Evolutionary conservation across 2,888 invertebrate species (phyloP), one percentile per base, ranked within the genome.

Genomic region (Agriopis leucophaearia): DNA sequence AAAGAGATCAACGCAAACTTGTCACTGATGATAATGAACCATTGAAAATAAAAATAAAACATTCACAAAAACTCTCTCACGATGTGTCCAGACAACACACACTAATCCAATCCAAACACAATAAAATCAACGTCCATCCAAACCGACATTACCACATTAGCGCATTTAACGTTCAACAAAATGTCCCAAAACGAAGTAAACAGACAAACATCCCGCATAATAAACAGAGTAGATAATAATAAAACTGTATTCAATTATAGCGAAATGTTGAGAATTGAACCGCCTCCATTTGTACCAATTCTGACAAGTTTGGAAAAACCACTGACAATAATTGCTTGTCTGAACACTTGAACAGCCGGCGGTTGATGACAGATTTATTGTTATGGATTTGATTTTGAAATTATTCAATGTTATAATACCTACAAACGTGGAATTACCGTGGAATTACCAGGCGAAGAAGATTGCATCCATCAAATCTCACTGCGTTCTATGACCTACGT

Each of bases 181-280:
- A 84, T 83, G 74, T 72, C 70, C 78, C 71, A 74, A 78, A 83
- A 81, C 81, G 74, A 80, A 80, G 82, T 82, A 86, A 86, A 83
- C 78, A 65, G 77, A 91, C 90, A 91, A 89, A 89, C 85, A 88
- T 86, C 92, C 92, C 92, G 91, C 91, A 92, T 92, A 74, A 81
- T 79, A 79, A 82, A 79, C 77, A 72, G 77, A 81, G 82, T 86
- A 84, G 80, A 71, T 54, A 72, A 68, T 71, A 70, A 70, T 67
- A 63, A 61, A 57, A 74, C 64, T 68, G 72, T 64, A 56, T 64
- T 64, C 68, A 66, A 72, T 73, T 73, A 66, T 65, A 79, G 79
- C 74, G 78, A 82, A 87, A 83, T 87, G 83, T 86, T 82, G 78
- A 81, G 87, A 88, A 88, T 87, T 84, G 74, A 86, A 79, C 82